Evolutionary conservation across 2,888 invertebrate species (phyloP), one percentile per base, ranked within the genome.

Genomic region (Pollenia labialis): DNA sequence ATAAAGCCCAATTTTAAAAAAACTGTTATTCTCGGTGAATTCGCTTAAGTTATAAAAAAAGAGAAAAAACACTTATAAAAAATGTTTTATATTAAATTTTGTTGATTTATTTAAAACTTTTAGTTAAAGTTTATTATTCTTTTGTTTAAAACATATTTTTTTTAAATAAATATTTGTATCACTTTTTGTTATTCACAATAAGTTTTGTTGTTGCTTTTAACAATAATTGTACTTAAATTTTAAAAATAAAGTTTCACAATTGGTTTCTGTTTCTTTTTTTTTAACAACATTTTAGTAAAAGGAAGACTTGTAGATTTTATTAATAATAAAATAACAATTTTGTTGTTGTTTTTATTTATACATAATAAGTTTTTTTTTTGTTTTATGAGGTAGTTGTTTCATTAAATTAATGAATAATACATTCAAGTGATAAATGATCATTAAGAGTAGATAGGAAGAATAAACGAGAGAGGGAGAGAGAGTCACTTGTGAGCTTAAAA

Each of bases 241-340:
- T 66, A 72, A 77, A 71, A 84, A 85, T 81, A 62, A 44, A 60
- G 7, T 82, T 79, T 84, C 72, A 68, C 77, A 64, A 40, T 42
- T 6, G 54, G 64, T 68, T 72, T 85, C 68, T 85, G 87, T 87
- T 81, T 50, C 14, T 71, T 62, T 71, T 80, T 64, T 71, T 44
- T 40, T 16, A 44, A 82, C 6, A 32, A 32, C 32, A 56, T n/a
- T 76, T 76, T 69, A 44, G 16, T 18, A 42, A 23, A 66, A 85
- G 91, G 91, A 91, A 91, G 91, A 91, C 91, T 89, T 89, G 87
- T 85, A 86, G 91, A 91, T 91, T 90, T 91, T 86, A 91, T 91
- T 90, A 90, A 89, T 89, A 69, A 87, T 86, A 74, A 84, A 79
- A 77, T 60, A 76, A 69, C 40, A 40, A 40, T 76, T 60, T 60